These are phyloP conservation scores for Galerucella nymphaeae DNA, from an alignment of 2,888 invertebrate species.

Conservation along the genomic window DNA sequence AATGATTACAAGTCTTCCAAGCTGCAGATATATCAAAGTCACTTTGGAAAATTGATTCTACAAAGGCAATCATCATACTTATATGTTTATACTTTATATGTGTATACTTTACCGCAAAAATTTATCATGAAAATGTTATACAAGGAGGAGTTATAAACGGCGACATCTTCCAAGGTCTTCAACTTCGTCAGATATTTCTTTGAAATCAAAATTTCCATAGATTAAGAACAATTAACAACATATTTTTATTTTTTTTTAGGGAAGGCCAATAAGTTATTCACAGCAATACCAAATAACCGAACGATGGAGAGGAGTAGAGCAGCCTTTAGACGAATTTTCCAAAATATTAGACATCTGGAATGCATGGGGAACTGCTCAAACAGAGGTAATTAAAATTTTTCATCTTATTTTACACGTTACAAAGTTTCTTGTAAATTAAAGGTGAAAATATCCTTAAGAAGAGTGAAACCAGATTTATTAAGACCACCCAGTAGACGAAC, in stretches of 20 bases:
- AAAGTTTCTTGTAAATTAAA: slow-evolving; percentile 33
- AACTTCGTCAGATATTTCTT: not conserved
- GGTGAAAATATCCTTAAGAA: slow-evolving; percentile 65
- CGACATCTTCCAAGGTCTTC: too few relatives aligned
- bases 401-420: too few relatives aligned
- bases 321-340: slow-evolving; percentile 76
- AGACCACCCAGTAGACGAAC: slow-evolving; percentile 59
- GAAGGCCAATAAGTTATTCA: slow-evolving; percentile 58
- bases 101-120: not conserved
- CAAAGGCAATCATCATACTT: slow-evolving; percentile 10
- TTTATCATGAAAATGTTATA: not conserved
- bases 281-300: slow-evolving; percentile 78
- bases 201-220: not conserved
- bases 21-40: slow-evolving; percentile 16
- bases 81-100: slow-evolving; percentile 13
- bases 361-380: slow-evolving; percentile 81
- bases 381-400: slow-evolving; percentile 66
- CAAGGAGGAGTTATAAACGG: not conserved
- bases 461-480: slow-evolving; percentile 58
- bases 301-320: slow-evolving; percentile 82
- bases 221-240: not conserved
- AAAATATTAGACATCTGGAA: slow-evolving; percentile 82
- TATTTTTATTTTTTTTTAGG: slow-evolving; percentile 52
- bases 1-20: slow-evolving; percentile 12
- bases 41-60: slow-evolving; percentile 15